phyloP scores from a whole-genome alignment of 2,113 vertebrate genomes.

The Antechinus stuartii region DNA sequence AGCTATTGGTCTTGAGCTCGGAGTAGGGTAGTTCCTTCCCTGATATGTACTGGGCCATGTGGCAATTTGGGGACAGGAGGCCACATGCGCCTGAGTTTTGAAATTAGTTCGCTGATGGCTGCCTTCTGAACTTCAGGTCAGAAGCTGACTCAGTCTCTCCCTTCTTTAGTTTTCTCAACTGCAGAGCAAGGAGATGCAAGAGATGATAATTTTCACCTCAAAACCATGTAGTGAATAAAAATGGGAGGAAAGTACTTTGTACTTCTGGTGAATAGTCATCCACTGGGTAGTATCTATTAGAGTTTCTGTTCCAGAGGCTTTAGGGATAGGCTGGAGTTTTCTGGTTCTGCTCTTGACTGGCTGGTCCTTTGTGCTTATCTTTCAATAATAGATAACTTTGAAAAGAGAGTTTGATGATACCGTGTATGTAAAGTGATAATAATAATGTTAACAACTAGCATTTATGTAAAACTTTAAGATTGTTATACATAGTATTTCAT shows the following conservation, averaged over 20 bases:
- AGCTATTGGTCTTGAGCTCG: neutral
- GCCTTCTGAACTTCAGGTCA: neutral
- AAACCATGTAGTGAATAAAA: conserved; percentile 61
- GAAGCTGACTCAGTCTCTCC: neutral
- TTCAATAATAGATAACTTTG: conserved; percentile 21
- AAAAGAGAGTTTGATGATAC: neutral
- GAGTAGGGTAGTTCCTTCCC: neutral
- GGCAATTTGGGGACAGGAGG: neutral
- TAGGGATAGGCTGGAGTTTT: conserved; percentile 10
- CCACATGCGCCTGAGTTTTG: neutral
- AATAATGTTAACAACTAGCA: neutral
- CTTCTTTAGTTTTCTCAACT: conserved; percentile 55
- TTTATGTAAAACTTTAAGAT: neutral
- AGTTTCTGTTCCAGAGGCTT: conserved; percentile 34
- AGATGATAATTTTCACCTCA: conserved; percentile 65
- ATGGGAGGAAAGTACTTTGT: conserved; percentile 55
- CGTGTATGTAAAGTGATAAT: neutral
- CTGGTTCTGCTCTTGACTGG: conserved; percentile 42
- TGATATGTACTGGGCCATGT: neutral
- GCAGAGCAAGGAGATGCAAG: conserved; percentile 60
- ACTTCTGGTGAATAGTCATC: conserved; percentile 9
- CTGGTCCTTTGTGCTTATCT: neutral
- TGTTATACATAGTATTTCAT: neutral
- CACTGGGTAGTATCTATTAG: conserved; percentile 24
- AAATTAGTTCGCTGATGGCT: neutral